Evolutionary conservation across 2,113 vertebrate genomes (phyloP).

Genomic region (Irena cyanogastra): DNA sequence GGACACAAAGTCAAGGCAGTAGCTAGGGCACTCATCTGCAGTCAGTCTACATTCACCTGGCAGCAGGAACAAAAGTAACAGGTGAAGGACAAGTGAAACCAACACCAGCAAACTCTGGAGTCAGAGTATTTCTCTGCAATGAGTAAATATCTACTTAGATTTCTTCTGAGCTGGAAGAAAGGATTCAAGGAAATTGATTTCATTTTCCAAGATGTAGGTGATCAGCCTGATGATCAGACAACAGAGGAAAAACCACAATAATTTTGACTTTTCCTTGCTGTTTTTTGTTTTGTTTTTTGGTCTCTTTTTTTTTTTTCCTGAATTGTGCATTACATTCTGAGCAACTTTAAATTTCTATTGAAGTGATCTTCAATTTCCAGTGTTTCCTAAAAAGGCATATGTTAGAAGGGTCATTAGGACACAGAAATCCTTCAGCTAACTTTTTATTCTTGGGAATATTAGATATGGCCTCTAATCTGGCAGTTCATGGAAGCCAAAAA

Average conservation of each 20-base stretch:
- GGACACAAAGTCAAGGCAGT: neutral
- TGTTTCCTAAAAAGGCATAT: neutral
- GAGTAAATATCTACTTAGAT: neutral
- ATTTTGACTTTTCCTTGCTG: neutral
- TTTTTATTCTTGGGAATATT: neutral
- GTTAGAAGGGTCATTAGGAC: neutral
- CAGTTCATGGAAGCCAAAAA: neutral
- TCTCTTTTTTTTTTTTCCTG: neutral
- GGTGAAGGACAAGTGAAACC: neutral
- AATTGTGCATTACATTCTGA: neutral
- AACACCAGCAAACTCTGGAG: neutral
- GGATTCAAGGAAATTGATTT: neutral
- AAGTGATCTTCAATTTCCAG: neutral
- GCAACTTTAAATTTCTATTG: neutral
- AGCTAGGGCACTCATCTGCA: neutral
- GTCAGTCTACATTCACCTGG: neutral
- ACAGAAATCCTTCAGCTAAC: neutral
- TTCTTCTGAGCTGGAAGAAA: neutral
- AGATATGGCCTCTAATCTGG: neutral
- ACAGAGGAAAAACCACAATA: neutral
- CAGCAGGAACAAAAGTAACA: neutral
- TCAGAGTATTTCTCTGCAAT: neutral
- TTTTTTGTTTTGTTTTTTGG: neutral
- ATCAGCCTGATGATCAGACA: neutral
- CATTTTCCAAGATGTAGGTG: neutral